Base-by-base conservation (phyloP, 2,888 invertebrate species). In the Troides oblongomaculatus region DNA sequence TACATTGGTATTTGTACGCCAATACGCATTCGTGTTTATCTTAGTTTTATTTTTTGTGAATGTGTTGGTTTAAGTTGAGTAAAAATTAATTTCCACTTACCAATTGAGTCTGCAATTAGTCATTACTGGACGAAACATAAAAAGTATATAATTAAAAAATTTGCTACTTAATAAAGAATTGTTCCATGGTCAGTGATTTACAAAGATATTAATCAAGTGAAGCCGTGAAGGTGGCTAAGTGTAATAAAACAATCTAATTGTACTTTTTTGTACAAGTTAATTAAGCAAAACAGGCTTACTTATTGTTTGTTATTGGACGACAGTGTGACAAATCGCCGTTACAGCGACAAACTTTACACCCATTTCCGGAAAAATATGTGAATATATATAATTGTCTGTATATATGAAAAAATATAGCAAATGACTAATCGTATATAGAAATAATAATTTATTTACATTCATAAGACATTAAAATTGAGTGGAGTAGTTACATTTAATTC, bases 161-260 rank as follows among this genome's bases (percentile, higher is more conserved):
- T 50, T 0, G 0, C 17, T 50, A 18, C 18, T 5, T 2, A 18
- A 50, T 14, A 17, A 50, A 50, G 1, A 57, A 21, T 57, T 21
- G 57, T 57, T 57, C 57, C 57, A 57, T 4, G 57, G 21, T 57
- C n/a, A 57, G 0, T 21, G 57, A 21, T 57, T 57, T 21, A 57
- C 21, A 57, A 57, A 57, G 21, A 57, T 57, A 57, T 10, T 8
- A 57, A 53, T 53, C 53, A 53, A 57, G 21, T 21, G 21, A 57
- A 57, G 57, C 57, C 57, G 57, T 57, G 57, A 57, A 57, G n/a
- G 57, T 57, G 57, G 57, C 57, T 8, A 57, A 57, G n/a, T 18
- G 10, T 21, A 57, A 57, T 8, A 6, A 57, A 5, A 21, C 18
- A 17, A 17, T 50, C n/a, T 18, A 18, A n/a, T 21, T 18, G 6